Conservation (phyloP, 1,140 invertebrate genomes). For the Drosophila parabipectinata region DNA sequence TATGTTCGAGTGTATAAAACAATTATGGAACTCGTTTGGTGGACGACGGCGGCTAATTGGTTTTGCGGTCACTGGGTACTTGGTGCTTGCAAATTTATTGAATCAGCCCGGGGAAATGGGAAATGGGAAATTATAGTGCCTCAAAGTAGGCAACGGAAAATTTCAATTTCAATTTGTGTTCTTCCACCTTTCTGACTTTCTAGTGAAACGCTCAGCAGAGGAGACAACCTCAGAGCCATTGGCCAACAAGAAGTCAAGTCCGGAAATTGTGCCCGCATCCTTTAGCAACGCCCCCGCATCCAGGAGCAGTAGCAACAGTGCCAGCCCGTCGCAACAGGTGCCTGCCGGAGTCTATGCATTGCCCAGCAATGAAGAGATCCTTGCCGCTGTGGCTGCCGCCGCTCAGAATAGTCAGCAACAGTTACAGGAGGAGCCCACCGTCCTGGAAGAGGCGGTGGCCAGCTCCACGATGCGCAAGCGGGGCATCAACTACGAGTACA, state of each 20-base stretch:
- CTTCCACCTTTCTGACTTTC: neutral
- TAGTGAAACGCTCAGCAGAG: constrained; percentile 52
- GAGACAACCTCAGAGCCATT: constrained; percentile 41
- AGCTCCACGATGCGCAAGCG: constrained; percentile 72
- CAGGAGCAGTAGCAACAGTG: constrained; percentile 19
- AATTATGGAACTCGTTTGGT: constrained; percentile 64
- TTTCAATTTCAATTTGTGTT: constrained; percentile 46
- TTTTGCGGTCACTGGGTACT: constrained; percentile 48
- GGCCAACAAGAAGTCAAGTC: constrained; percentile 80
- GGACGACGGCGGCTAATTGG: constrained; percentile 65
- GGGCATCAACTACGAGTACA: constrained; percentile 74
- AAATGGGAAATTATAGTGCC: constrained; percentile 55
- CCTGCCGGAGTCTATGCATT: constrained; percentile 61
- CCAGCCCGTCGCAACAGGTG: constrained; percentile 31
- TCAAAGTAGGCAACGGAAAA: constrained; percentile 49
- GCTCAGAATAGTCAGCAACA: constrained; percentile 64
- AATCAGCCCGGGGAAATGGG: constrained; percentile 50
- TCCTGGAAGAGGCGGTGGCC: constrained; percentile 63
- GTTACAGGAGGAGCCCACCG: constrained; percentile 58
- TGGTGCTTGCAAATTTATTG: constrained; percentile 53
- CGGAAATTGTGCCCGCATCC: constrained; percentile 79
- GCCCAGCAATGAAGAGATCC: constrained; percentile 74
- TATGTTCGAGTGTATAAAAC: constrained; percentile 56
- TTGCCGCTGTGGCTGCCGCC: constrained; percentile 76
- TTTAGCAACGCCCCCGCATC: constrained; percentile 69